phyloP scores from a whole-genome alignment of 2,113 vertebrate genomes.

The Albula glossodonta region DNA sequence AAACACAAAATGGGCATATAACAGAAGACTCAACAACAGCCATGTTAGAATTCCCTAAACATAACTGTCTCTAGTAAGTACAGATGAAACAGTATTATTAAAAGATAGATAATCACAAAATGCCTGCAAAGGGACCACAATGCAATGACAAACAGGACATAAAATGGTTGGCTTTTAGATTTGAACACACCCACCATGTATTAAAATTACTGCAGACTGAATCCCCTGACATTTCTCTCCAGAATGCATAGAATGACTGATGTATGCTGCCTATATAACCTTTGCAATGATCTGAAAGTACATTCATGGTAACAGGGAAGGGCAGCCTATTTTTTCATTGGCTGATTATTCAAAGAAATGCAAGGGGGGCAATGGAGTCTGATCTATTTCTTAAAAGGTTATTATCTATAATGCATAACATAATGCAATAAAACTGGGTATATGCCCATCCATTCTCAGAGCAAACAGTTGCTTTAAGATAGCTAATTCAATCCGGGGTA shows the following conservation, averaged over 20 bases:
- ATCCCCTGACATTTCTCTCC: neutral
- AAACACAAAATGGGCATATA: neutral
- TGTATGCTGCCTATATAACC: neutral
- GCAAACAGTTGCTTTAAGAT: neutral
- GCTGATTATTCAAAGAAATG: too few relatives aligned
- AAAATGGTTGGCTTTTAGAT: neutral
- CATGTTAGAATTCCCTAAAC: too few relatives aligned
- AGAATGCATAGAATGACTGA: neutral
- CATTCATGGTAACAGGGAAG: neutral
- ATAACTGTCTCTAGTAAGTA: too few relatives aligned
- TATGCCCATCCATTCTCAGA: neutral
- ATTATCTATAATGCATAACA: conserved; percentile 11
- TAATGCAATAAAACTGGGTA: neutral
- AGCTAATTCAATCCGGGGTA: neutral
- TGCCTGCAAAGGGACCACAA: neutral
- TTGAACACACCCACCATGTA: neutral
- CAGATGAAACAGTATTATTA: too few relatives aligned
- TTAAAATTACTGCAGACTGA: neutral
- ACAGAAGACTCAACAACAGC: too few relatives aligned
- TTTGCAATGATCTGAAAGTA: neutral
- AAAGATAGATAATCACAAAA: neutral
- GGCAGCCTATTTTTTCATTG: neutral
- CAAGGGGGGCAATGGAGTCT: neutral
- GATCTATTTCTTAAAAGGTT: conserved; percentile 5
- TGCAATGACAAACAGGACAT: neutral